These are phyloP conservation scores for Strigamia maritima DNA, from an alignment of 2,888 invertebrate genomes.

Conservation along the genomic window DNA sequence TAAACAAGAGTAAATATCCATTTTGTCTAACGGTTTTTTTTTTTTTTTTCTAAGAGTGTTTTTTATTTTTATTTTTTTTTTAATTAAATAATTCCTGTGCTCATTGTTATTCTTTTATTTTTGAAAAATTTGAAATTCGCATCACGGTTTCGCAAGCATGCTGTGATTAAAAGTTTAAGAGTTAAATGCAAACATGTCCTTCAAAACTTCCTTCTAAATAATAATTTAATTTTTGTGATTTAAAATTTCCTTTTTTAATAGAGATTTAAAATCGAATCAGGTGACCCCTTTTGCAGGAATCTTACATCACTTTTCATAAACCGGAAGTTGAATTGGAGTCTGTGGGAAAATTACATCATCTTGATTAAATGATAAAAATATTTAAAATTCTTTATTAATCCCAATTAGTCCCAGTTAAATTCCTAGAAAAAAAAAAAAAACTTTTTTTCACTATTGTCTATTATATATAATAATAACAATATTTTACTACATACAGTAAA, in stretches of 20 bases:
- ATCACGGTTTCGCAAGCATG: not conserved
- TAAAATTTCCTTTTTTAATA: not conserved
- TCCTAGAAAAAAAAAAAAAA: too few species aligned
- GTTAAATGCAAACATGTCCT: not conserved
- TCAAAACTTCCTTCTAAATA: constrained; percentile 16
- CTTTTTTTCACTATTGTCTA: too few species aligned
- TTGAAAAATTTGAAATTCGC: not conserved
- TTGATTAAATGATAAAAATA: not conserved
- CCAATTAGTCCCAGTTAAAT: not conserved
- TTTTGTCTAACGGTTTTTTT: too few species aligned
- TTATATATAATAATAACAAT: too few species aligned
- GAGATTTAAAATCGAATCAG: not conserved
- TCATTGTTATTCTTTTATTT: not conserved
- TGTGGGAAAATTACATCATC: constrained; percentile 20
- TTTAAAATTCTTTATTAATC: not conserved
- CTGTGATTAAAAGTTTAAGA: not conserved
- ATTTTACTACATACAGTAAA: too few species aligned
- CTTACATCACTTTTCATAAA: constrained; percentile 11
- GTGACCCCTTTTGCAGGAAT: constrained; percentile 25
- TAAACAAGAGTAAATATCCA: too few species aligned
- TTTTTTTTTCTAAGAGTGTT: not conserved
- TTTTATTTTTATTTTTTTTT: not conserved
- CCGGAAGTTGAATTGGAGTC: constrained; percentile 18
- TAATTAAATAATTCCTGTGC: too few species aligned
- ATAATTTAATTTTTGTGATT: not conserved